Percentiles rank a stretch among this genome's conserved stretches.
These are phyloP conservation scores for Centrocercus urophasianus DNA, from an alignment of 2,113 vertebrate genomes.

Conservation along the genomic window DNA sequence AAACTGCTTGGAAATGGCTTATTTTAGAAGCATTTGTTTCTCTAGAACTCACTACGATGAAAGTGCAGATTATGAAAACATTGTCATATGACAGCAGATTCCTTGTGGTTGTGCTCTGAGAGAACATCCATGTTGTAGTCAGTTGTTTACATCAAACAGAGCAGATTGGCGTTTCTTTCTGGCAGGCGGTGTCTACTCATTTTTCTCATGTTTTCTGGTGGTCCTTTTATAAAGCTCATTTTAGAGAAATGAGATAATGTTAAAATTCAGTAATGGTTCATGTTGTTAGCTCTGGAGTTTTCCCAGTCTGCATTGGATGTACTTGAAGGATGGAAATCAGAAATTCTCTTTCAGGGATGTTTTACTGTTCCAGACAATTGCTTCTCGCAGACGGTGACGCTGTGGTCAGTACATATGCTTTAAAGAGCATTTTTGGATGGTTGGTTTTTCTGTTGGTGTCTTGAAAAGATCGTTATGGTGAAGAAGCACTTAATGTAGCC, in stretches of 20 bases:
- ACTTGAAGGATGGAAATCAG: not conserved
- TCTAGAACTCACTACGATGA: not conserved
- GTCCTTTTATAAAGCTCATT: not conserved
- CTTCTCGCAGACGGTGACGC: not conserved
- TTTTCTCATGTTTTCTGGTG: not conserved
- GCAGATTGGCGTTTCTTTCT: not conserved
- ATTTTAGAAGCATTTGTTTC: not conserved
- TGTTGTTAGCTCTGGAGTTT: not conserved
- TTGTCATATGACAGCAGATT: not conserved
- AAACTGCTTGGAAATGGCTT: not conserved
- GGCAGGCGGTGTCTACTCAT: not conserved
- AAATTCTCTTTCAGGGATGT: not conserved
- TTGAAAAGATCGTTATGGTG: not conserved
- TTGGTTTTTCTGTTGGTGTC: not conserved
- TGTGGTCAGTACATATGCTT: not conserved
- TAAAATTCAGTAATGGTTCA: not conserved
- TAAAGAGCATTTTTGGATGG: not conserved
- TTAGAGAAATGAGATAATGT: not conserved
- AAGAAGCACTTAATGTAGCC: not conserved
- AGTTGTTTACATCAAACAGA: not conserved
- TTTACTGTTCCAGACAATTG: not conserved
- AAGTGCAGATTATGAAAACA: slow-evolving; percentile 9
- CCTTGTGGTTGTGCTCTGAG: not conserved
- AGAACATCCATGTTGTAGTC: not conserved
- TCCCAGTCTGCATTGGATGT: not conserved